A percentile compares a stretch with the other conserved stretches of the same genome.
Conservation (phyloP, 1,140 invertebrate species). For the Megathymus violae region DNA sequence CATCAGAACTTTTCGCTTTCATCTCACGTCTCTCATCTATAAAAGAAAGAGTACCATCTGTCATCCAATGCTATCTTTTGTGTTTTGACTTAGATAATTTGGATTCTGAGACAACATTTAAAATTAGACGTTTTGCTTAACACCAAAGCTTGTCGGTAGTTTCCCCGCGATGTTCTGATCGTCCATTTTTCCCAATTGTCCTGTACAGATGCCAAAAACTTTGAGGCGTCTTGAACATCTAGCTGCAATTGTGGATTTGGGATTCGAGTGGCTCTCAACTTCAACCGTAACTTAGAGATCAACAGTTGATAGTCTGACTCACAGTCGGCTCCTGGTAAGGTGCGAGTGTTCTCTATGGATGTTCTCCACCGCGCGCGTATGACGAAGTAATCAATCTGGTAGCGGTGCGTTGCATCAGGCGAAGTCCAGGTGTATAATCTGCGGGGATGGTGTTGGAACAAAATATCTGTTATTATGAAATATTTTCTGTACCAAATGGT, state of each 20-base stretch:
- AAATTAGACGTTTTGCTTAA: background rate
- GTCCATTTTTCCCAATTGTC: background rate
- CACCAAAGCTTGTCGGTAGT: background rate
- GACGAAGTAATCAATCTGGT: conserved; percentile 16
- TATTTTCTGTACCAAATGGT: conserved; percentile 38
- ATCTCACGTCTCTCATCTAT: conserved; percentile 10
- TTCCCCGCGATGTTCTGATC: background rate
- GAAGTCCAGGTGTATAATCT: conserved; percentile 37
- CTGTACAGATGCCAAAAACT: background rate
- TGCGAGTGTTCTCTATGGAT: conserved; percentile 15
- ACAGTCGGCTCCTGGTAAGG: conserved; percentile 17
- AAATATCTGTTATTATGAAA: conserved; percentile 37
- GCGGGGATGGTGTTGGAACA: conserved; percentile 36
- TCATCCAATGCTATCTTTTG: conserved; percentile 37
- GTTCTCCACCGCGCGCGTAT: conserved; percentile 13
- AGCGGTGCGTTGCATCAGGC: conserved; percentile 20
- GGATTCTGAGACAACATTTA: background rate
- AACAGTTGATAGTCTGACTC: conserved; percentile 28
- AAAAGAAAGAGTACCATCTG: no score
- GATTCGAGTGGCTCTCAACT: conserved; percentile 21
- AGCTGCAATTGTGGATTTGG: background rate
- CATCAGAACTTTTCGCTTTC: conserved; percentile 17
- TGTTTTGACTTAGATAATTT: background rate
- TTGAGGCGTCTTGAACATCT: background rate
- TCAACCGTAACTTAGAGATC: conserved; percentile 10